Evolutionary conservation across 2,797 vertebrate genomes (phyloP), one percentile per base, ranked within the genome.

Genomic region (Natrix natrix): DNA sequence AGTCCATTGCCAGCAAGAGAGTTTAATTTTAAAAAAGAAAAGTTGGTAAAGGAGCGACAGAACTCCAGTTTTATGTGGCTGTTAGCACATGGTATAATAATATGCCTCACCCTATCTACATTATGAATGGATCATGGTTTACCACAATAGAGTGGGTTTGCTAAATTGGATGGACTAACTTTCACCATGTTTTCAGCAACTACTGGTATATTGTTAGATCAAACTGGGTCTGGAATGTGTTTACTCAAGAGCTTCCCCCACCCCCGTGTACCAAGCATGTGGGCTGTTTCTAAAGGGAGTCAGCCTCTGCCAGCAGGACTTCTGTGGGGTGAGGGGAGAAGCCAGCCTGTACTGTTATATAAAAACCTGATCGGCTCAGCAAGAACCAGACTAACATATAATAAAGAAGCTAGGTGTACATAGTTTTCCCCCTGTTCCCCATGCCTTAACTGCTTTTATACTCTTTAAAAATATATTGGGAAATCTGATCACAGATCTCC

Each of bases 1-100:
- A 92, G 8, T 0, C 56, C 91, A 89, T 91, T 92, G 59, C 12
- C 86, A 96, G 78, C 94, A 95, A 74, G 32, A 91, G 56, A 12
- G 2, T 69, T 93, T 94, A 93, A 93, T 48, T 20, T 48, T 20
- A 5, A 14, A 20, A 37, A 7, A 78, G 11, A 78, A 24, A 12
- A 83, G 37, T 83, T 6, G n/a, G 17, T 86, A 92, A 95, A 96
- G 59, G 32, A 92, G 22, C 90, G 93, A 93, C 93, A 94, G 37
- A 95, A 95, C n/a, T 94, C 78, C 92, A 90, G 87, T 91, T 95
- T 95, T 96, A 94, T 91, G 37, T 94, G 93, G 86, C 88, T 91
- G 12, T 94, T 96, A 95, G 88, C 94, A 95, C 88, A 88, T 87
- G 90, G 28, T 91, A 95, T 96, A 95, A 96, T 91, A 93, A 89